A percentile compares a stretch with the other conserved stretches of the same genome.
Conservation (phyloP, 2,113 vertebrate genomes). For the Neopipo cinnamomea region DNA sequence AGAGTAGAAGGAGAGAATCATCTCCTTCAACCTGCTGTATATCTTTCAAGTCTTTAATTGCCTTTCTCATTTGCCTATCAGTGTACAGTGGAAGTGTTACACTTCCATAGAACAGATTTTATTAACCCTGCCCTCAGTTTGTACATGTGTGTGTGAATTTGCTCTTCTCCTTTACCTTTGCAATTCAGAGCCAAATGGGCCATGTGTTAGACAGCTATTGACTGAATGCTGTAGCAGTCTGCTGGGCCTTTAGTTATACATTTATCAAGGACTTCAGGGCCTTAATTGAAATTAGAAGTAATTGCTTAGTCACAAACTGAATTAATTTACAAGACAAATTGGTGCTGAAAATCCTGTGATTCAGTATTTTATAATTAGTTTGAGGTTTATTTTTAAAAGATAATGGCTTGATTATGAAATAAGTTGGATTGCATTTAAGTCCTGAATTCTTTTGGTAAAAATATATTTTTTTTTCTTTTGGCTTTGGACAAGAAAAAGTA, state of each 20-base stretch:
- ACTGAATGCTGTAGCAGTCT: neutral
- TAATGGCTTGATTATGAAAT: neutral
- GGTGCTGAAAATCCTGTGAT: neutral
- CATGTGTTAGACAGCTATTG: neutral
- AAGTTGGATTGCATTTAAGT: neutral
- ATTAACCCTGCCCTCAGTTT: neutral
- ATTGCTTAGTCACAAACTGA: neutral
- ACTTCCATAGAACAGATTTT: neutral
- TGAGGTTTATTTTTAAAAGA: neutral
- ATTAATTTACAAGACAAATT: neutral
- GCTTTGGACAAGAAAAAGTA: neutral
- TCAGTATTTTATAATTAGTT: neutral
- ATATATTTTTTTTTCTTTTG: neutral
- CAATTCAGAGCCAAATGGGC: neutral
- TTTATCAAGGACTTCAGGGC: neutral
- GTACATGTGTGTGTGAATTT: fast-evolving
- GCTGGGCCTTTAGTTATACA: neutral
- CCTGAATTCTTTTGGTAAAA: neutral
- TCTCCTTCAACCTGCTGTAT: neutral
- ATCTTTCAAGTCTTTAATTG: neutral
- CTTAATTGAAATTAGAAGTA: neutral
- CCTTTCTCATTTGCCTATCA: neutral
- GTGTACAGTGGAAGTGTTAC: neutral
- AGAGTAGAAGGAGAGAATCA: neutral
- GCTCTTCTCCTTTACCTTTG: neutral